Conservation (phyloP, 2,113 vertebrate genomes). For the Acanthochromis polyacanthus region DNA sequence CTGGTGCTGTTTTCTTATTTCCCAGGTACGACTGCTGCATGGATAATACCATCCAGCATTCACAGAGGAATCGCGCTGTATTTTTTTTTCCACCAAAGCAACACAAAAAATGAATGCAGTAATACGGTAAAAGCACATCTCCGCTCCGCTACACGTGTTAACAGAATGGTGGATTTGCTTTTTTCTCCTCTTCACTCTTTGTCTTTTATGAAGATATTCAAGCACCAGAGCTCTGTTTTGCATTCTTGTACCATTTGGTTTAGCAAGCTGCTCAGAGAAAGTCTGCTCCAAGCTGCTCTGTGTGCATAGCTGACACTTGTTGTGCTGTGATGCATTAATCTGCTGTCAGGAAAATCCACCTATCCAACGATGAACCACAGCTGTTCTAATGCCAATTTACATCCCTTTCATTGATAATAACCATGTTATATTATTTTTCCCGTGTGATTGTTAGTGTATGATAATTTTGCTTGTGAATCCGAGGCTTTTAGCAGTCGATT, state of each 20-base stretch:
- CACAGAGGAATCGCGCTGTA: background rate
- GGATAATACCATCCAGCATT: background rate
- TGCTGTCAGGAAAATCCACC: constrained; percentile 9
- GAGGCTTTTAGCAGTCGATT: constrained; percentile 3
- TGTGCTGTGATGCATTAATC: constrained; percentile 44
- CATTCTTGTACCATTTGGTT: constrained; percentile 45
- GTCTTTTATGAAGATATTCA: constrained; percentile 25
- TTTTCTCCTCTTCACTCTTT: background rate
- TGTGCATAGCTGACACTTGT: constrained; percentile 40
- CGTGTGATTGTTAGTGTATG: background rate
- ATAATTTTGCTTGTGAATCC: background rate
- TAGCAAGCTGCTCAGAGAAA: constrained; percentile 43
- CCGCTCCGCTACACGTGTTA: constrained; percentile 8
- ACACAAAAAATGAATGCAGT: constrained; percentile 16
- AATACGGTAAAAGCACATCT: constrained; percentile 3
- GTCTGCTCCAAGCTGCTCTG: constrained; percentile 46
- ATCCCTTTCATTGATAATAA: background rate
- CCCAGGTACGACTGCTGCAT: constrained; percentile 8
- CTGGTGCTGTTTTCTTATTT: background rate
- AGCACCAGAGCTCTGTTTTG: constrained; percentile 27
- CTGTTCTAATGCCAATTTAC: background rate
- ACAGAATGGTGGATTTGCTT: constrained; percentile 9
- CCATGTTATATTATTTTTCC: background rate
- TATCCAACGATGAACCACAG: background rate
- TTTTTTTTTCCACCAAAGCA: constrained; percentile 10